Percentiles rank a stretch among this genome's conserved stretches.
phyloP scores from a whole-genome alignment of 2,797 vertebrate species.

The Pampus argenteus region DNA sequence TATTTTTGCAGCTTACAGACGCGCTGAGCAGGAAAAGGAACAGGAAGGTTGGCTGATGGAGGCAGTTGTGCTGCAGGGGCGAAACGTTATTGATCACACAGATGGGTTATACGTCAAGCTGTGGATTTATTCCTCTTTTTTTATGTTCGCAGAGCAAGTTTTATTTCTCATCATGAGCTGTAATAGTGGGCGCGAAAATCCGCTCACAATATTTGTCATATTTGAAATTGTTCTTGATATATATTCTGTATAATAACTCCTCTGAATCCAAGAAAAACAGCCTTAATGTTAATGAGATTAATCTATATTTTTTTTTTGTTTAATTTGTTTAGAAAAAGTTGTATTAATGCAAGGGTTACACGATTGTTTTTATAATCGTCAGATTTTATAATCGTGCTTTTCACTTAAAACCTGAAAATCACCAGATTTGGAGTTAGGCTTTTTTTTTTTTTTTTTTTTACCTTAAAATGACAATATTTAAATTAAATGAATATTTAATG shows the following conservation, averaged over 20 bases:
- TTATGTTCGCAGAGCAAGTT: background rate
- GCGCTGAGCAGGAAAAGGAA: slow-evolving; percentile 40
- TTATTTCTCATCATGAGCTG: background rate
- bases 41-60: slow-evolving; percentile 25
- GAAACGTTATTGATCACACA: slow-evolving; percentile 61
- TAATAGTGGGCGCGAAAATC: too few relatives aligned
- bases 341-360: background rate
- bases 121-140: slow-evolving; percentile 9
- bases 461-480: background rate
- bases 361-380: too few relatives aligned
- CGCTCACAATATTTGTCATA: background rate
- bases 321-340: background rate
- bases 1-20: slow-evolving; percentile 57
- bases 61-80: slow-evolving; percentile 39
- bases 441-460: slow-evolving; percentile 37
- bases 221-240: background rate
- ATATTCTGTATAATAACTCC: background rate
- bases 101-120: slow-evolving; percentile 24
- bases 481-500: background rate
- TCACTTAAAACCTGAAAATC: background rate
- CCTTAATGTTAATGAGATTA: background rate
- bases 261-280: background rate
- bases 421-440: background rate
- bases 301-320: background rate
- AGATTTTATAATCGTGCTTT: slow-evolving; percentile 5